phyloP scores from a whole-genome alignment of 2,888 invertebrate species.

The Eupsilia transversa region DNA sequence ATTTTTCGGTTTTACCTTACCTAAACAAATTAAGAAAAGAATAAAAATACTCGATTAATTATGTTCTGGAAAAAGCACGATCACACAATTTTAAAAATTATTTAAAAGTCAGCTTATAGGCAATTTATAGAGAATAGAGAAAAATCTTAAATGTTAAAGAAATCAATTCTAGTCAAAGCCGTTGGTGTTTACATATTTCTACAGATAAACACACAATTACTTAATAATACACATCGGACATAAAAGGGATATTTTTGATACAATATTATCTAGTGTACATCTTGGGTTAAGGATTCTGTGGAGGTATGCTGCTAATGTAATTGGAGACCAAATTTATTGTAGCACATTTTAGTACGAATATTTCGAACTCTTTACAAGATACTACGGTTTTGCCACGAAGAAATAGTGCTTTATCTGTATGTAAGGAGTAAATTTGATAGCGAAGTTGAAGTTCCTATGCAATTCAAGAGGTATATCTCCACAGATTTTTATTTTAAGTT shows the following conservation, averaged over 20 bases:
- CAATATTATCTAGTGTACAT: neutral
- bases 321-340: neutral
- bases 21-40: neutral
- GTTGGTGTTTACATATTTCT: slow-evolving; percentile 2
- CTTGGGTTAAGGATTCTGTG: slow-evolving; percentile 30
- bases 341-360: neutral
- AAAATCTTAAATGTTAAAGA: neutral
- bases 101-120: neutral
- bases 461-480: neutral
- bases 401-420: neutral
- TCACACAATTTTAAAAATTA: neutral
- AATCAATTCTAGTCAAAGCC: slow-evolving; percentile 29
- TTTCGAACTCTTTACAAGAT: slow-evolving; percentile 7
- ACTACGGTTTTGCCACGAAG: neutral
- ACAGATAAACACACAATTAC: neutral
- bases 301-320: neutral
- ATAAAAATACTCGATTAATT: neutral
- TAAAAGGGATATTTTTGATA: slow-evolving; percentile 42
- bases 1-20: neutral
- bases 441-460: neutral
- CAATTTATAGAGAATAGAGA: neutral
- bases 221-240: neutral
- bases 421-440: neutral
- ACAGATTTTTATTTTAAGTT: slow-evolving; percentile 14
- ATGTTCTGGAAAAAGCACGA: neutral